These are phyloP conservation scores for Calidris pygmaea DNA, from an alignment of 2,113 vertebrate species.

Conservation along the genomic window DNA sequence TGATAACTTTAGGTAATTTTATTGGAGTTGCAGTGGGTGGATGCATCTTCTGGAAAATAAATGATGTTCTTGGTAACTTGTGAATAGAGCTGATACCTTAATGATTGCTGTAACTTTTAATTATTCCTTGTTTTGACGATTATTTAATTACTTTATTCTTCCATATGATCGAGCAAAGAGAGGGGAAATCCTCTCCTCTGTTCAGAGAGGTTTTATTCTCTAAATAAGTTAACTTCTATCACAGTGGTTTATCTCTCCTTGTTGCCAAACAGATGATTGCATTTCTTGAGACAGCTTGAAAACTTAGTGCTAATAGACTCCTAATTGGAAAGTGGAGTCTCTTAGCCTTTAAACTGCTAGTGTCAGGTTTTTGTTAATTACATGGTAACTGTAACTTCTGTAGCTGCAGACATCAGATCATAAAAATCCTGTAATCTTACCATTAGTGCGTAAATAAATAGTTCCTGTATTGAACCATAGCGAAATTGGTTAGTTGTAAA, in stretches of 20 bases:
- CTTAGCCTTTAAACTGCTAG: not conserved
- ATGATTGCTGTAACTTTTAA: not conserved
- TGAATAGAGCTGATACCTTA: not conserved
- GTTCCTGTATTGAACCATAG: not conserved
- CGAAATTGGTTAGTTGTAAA: not conserved
- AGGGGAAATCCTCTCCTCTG: no score
- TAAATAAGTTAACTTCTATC: not conserved
- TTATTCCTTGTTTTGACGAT: not conserved
- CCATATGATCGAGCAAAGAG: not conserved
- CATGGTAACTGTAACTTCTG: not conserved
- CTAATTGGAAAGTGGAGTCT: not conserved
- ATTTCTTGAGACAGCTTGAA: conserved; percentile 5
- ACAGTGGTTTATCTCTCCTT: not conserved
- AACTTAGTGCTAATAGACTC: not conserved
- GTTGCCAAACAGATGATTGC: not conserved
- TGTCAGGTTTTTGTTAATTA: not conserved
- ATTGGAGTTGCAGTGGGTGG: not conserved
- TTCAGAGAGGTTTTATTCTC: not conserved
- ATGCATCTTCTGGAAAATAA: not conserved
- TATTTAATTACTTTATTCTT: not conserved
- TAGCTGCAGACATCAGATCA: not conserved
- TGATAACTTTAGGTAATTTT: not conserved
- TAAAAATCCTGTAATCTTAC: not conserved
- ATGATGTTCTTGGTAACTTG: not conserved
- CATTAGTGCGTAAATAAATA: not conserved